Percentiles rank a stretch among this genome's conserved stretches.
These are phyloP conservation scores for Ptilorrhoa leucosticta DNA, from an alignment of 2,113 vertebrate species.

Conservation along the genomic window DNA sequence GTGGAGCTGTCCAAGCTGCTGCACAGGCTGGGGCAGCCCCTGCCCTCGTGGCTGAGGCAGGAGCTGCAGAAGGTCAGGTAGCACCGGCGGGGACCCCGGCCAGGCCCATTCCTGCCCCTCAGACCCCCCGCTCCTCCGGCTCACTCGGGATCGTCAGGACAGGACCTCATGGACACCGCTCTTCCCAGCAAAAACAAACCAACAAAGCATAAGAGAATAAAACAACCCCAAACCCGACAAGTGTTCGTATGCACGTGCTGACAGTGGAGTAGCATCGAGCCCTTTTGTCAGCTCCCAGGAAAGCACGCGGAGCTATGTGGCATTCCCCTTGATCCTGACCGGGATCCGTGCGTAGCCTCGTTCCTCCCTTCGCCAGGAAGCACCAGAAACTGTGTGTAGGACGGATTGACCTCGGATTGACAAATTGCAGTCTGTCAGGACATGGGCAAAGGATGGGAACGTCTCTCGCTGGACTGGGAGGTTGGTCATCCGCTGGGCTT, in stretches of 20 bases:
- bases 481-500: slow-evolving; percentile 3
- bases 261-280: background rate
- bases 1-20: slow-evolving; percentile 94
- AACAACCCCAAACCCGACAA: background rate
- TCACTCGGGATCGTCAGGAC: slow-evolving; percentile 49
- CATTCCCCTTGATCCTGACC: background rate
- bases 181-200: background rate
- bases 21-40: slow-evolving; percentile 91
- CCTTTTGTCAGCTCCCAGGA: slow-evolving; percentile 10
- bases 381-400: background rate
- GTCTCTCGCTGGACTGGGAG: slow-evolving; percentile 32
- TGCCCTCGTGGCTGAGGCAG: slow-evolving; percentile 95
- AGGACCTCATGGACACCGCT: slow-evolving; percentile 38
- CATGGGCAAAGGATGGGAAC: slow-evolving; percentile 27
- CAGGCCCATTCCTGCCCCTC: background rate
- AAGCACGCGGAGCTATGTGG: background rate
- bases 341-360: background rate
- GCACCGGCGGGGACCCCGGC: slow-evolving; percentile 10
- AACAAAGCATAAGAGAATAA: background rate
- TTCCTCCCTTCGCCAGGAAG: background rate
- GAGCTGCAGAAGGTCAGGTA: slow-evolving; percentile 95
- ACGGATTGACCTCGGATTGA: slow-evolving; percentile 4
- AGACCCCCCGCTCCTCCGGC: background rate
- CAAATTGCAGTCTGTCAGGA: slow-evolving; percentile 39
- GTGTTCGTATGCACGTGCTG: background rate